phyloP scores from a whole-genome alignment of 2,113 vertebrate genomes.

The Perccottus glenii region DNA sequence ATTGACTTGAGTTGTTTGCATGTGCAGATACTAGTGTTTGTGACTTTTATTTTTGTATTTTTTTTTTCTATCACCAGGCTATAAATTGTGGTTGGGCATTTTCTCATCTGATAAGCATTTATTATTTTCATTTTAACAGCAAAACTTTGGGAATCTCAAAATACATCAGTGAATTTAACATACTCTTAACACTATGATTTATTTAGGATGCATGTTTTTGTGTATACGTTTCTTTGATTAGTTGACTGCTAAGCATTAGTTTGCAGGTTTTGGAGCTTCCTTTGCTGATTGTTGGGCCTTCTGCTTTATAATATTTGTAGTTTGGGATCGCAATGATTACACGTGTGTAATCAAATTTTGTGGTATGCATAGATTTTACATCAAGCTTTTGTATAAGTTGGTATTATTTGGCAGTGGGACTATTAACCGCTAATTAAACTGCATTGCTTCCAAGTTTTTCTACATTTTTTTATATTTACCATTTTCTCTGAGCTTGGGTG shows the following conservation, averaged over 20 bases:
- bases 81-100: slow-evolving; percentile 1
- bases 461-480: slow-evolving; percentile 16
- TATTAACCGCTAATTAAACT: slow-evolving; percentile 27
- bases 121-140: not conserved
- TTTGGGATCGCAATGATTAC: slow-evolving; percentile 30
- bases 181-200: not conserved
- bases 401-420: slow-evolving; percentile 24
- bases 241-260: slow-evolving; percentile 19
- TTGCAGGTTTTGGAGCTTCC: slow-evolving; percentile 39
- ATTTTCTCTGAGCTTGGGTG: slow-evolving; percentile 30
- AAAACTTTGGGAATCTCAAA: not conserved
- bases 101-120: too few species aligned
- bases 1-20: slow-evolving; percentile 4
- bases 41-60: slow-evolving; percentile 7
- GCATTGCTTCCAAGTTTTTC: slow-evolving; percentile 19
- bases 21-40: not conserved
- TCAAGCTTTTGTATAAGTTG: slow-evolving; percentile 24
- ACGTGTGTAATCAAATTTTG: not conserved
- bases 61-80: slow-evolving; percentile 11
- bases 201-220: slow-evolving; percentile 5
- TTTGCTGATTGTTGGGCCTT: slow-evolving; percentile 47
- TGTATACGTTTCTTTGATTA: slow-evolving; percentile 21
- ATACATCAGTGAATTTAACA: not conserved
- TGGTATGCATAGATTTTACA: slow-evolving; percentile 21
- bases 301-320: slow-evolving; percentile 31